These are phyloP conservation scores for Polypterus bichir DNA, from an alignment of 2,113 vertebrate genomes.

Conservation along the genomic window DNA sequence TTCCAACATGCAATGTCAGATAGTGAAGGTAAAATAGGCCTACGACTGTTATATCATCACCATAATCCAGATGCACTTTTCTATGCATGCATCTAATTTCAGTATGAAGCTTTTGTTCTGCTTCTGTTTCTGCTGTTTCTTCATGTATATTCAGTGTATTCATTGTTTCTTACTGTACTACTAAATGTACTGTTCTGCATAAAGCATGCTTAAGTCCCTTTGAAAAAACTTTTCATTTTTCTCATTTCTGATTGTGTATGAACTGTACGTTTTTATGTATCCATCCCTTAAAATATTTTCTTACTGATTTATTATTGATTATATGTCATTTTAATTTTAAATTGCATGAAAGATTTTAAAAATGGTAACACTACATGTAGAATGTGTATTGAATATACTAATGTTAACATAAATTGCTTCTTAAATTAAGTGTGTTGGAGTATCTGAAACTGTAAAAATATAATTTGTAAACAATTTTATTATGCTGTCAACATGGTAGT, in stretches of 20 bases:
- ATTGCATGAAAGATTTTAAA: too few relatives aligned
- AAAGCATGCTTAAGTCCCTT: slow-evolving; percentile 45
- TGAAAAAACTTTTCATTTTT: slow-evolving; percentile 25
- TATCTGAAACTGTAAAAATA: too few relatives aligned
- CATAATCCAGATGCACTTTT: slow-evolving; percentile 59
- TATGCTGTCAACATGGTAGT: too few relatives aligned
- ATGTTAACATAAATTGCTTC: slow-evolving; percentile 22
- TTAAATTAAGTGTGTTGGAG: slow-evolving; percentile 32
- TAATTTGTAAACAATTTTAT: too few relatives aligned
- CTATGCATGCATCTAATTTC: slow-evolving; percentile 69
- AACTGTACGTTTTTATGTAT: slow-evolving; percentile 35
- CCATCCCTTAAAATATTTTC: slow-evolving; percentile 18
- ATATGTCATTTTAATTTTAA: too few relatives aligned
- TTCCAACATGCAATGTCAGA: slow-evolving; percentile 98
- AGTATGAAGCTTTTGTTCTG: slow-evolving; percentile 28
- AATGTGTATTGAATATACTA: slow-evolving; percentile 29
- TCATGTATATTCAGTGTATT: slow-evolving; percentile 38
- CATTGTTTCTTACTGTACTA: slow-evolving; percentile 22
- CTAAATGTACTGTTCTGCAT: slow-evolving; percentile 20
- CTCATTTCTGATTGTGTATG: slow-evolving; percentile 34
- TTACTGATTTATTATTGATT: slow-evolving; percentile 19
- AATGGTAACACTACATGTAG: slow-evolving; percentile 37
- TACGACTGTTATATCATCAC: slow-evolving; percentile 54
- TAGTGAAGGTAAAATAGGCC: slow-evolving; percentile 94
- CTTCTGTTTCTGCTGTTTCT: slow-evolving; percentile 30